Percentiles rank a stretch among this genome's conserved stretches.
Conservation (phyloP, 2,113 vertebrate genomes). For the Erythrocercus mccallii region DNA sequence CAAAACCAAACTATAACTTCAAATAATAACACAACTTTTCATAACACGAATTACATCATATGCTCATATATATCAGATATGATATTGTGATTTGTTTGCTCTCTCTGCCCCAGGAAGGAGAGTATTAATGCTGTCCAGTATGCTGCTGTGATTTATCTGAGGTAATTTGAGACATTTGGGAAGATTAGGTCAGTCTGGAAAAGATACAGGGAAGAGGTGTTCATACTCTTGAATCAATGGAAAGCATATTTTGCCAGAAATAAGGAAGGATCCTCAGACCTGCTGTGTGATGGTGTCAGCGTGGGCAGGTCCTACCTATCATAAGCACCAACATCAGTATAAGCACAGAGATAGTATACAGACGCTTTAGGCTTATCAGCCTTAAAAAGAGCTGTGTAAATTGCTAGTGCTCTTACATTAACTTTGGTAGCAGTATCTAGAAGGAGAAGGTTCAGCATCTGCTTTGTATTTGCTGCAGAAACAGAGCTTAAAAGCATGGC, state of each 20-base stretch:
- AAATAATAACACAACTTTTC: too few relatives aligned
- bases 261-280: rapidly evolving
- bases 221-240: rapidly evolving
- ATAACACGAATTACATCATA: too few relatives aligned
- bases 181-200: neutral
- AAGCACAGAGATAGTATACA: neutral
- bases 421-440: neutral
- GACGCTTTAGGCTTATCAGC: neutral
- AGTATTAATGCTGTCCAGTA: neutral
- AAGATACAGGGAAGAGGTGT: neutral
- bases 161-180: neutral
- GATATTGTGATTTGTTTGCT: neutral
- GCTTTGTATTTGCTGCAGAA: neutral
- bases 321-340: neutral
- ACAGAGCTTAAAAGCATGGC: neutral
- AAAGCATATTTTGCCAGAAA: neutral
- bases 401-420: neutral
- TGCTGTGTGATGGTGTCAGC: neutral
- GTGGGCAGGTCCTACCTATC: neutral
- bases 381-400: neutral
- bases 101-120: neutral
- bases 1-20: too few relatives aligned
- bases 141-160: neutral
- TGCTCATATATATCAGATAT: too few relatives aligned
- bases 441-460: neutral